phyloP scores from a whole-genome alignment of 2,888 invertebrate genomes.

The Oeneis ivallda region DNA sequence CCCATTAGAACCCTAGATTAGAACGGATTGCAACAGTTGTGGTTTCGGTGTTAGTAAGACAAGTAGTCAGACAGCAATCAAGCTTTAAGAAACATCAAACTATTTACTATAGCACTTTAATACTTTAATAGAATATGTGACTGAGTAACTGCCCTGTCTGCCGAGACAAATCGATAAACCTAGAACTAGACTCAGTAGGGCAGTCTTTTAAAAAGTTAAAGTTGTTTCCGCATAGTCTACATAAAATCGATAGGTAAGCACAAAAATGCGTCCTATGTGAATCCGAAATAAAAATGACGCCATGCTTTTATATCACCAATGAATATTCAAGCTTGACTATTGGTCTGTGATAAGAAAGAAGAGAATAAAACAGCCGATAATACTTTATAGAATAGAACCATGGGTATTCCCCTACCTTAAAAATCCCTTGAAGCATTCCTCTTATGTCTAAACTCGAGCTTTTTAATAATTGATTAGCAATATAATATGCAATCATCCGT shows the following conservation, averaged over 20 bases:
- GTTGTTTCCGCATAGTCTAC: background rate
- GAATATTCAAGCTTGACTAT: too few species aligned
- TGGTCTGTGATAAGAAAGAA: background rate
- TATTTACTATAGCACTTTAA: background rate
- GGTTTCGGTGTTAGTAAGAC: too few species aligned
- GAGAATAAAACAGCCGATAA: background rate
- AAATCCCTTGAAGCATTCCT: background rate
- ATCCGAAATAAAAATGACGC: background rate
- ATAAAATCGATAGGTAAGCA: background rate
- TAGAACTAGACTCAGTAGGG: background rate
- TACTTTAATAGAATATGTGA: background rate
- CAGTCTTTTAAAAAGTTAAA: background rate
- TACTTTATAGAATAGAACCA: background rate
- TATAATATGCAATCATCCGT: background rate
- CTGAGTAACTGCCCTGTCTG: background rate
- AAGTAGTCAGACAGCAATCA: too few species aligned
- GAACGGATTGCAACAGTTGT: background rate
- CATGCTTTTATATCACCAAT: too few species aligned
- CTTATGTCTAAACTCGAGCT: background rate
- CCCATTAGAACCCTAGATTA: too few species aligned
- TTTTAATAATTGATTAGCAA: background rate
- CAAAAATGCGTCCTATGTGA: background rate
- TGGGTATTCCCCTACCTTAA: background rate
- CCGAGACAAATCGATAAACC: constrained; percentile 5
- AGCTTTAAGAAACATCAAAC: background rate